Conservation (phyloP, 2,888 invertebrate species). For the Caenorhabditis auriculariae region DNA sequence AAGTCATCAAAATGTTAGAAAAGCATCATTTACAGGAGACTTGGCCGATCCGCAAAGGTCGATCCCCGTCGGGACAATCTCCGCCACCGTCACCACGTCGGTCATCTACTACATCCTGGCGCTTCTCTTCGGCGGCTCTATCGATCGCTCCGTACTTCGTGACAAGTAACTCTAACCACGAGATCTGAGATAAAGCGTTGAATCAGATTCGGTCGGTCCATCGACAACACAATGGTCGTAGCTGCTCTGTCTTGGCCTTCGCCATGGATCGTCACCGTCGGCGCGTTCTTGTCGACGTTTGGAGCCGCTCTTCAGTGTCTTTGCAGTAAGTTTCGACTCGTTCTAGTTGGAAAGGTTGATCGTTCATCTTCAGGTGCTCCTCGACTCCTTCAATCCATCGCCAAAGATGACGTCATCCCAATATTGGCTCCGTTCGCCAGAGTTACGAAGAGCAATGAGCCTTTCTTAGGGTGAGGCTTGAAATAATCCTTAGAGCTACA, state of each 20-base stretch:
- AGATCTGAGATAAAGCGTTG: neutral
- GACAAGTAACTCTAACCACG: constrained; percentile 79
- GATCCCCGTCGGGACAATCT: constrained; percentile 95
- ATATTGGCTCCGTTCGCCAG: constrained; percentile 88
- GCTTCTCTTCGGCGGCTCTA: constrained; percentile 82
- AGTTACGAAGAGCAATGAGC: constrained; percentile 93
- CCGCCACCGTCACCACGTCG: constrained; percentile 93
- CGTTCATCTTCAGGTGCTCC: constrained; percentile 67
- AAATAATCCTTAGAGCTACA: neutral
- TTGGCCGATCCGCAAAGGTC: constrained; percentile 96
- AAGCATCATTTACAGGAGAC: constrained; percentile 78
- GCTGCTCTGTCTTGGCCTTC: constrained; percentile 98
- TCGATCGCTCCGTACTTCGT: constrained; percentile 86
- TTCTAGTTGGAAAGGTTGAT: neutral
- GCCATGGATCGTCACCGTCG: constrained; percentile 95
- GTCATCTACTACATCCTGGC: constrained; percentile 85
- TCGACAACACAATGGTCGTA: constrained; percentile 90
- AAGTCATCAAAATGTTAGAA: neutral
- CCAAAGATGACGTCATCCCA: constrained; percentile 95
- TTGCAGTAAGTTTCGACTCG: constrained; percentile 52
- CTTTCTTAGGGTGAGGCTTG: constrained; percentile 74
- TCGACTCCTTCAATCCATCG: constrained; percentile 81
- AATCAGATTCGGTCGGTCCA: constrained; percentile 88
- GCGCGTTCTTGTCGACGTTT: constrained; percentile 93
- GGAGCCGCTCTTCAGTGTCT: constrained; percentile 96